Conservation (phyloP, 2,888 invertebrate genomes). For the Cantharis nigra region DNA sequence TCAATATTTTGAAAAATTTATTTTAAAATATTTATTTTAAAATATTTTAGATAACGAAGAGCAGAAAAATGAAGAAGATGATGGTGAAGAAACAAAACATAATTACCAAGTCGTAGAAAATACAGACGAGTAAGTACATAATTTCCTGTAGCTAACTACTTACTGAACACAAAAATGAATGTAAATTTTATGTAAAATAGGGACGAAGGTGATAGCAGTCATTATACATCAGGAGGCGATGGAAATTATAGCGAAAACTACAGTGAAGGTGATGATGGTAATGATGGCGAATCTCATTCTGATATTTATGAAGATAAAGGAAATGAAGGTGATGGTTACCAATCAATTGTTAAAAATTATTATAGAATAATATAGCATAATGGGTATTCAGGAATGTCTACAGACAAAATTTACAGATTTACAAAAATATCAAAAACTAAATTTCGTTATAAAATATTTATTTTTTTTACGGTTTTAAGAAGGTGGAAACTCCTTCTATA, state of each 20-base stretch:
- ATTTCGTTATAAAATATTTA: too few relatives aligned
- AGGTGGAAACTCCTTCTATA: too few relatives aligned
- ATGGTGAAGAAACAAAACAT: constrained; percentile 40
- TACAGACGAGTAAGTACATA: constrained; percentile 43
- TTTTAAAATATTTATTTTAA: too few relatives aligned
- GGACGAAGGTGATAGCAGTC: constrained; percentile 27
- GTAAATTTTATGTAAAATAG: constrained; percentile 13
- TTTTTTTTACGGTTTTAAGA: too few relatives aligned
- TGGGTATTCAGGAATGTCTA: too few relatives aligned
- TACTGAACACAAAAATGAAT: too few relatives aligned
- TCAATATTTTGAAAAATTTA: too few relatives aligned
- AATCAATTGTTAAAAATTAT: background rate
- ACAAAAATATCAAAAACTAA: too few relatives aligned
- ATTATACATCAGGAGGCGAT: constrained; percentile 31
- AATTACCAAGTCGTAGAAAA: constrained; percentile 46
- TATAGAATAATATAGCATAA: too few relatives aligned
- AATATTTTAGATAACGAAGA: constrained; percentile 1
- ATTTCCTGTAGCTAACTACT: background rate
- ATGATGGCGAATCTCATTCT: background rate
- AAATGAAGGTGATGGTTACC: background rate
- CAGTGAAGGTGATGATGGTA: background rate
- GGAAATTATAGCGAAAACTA: background rate
- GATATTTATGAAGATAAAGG: constrained; percentile 19
- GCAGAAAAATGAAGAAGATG: constrained; percentile 32
- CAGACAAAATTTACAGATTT: too few relatives aligned